Conservation (phyloP, 2,113 vertebrate genomes). For the Origma solitaria region DNA sequence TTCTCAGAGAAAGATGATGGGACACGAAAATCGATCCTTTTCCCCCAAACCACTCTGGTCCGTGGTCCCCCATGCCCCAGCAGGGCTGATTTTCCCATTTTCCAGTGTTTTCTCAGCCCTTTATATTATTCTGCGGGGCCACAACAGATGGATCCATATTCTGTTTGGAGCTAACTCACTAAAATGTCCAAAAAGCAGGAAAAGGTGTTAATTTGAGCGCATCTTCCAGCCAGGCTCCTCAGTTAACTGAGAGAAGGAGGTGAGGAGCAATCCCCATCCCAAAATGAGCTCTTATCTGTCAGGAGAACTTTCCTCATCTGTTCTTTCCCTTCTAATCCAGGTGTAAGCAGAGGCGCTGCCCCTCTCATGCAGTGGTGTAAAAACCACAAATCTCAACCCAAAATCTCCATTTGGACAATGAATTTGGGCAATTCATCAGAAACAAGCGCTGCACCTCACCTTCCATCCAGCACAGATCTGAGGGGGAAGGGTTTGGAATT, state of each 20-base stretch:
- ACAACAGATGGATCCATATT: fast-evolving
- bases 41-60: not conserved
- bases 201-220: not conserved
- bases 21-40: not conserved
- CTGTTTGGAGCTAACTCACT: not conserved
- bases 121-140: not conserved
- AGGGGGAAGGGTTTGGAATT: not conserved
- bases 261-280: not conserved
- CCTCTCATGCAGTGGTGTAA: fast-evolving
- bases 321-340: no score
- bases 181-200: fast-evolving
- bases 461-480: not conserved
- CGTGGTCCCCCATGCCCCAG: fast-evolving
- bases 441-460: not conserved
- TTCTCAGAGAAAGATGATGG: fast-evolving
- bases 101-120: not conserved
- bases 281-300: fast-evolving
- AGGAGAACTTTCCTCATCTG: not conserved
- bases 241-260: fast-evolving
- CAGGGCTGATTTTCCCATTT: not conserved
- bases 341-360: not conserved
- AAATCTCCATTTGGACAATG: fast-evolving
- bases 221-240: fast-evolving
- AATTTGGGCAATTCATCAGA: not conserved
- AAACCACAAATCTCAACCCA: not conserved